Evolutionary conservation across 2,888 invertebrate genomes (phyloP), one percentile per base, ranked within the genome.

Genomic region (Amiota minor): DNA sequence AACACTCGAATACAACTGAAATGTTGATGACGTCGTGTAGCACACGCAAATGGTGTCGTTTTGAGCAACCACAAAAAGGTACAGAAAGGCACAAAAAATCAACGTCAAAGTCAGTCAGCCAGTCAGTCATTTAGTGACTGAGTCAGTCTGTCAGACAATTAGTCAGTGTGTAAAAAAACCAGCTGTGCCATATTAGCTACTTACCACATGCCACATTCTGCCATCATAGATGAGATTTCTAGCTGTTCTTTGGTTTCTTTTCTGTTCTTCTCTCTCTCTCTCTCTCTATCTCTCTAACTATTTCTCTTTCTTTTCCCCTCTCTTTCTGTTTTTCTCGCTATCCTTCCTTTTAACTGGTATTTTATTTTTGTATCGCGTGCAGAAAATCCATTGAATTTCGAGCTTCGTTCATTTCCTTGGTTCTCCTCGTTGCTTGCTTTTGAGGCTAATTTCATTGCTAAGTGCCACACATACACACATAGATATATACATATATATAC

Each of bases 331-430:
- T 23, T 9, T 55, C 1, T 55, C 9, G 1, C 61, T 61, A 23
- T 23, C 20, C 9, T 23, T 61, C 20, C 12, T n/a, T 12, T 4
- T 20, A 12, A 23, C 8, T 61, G 1, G 1, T 53, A 1, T n/a
- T 56, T 45, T 35, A 16, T 50, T 18, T 53, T 16, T 47, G 71
- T 71, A 71, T 69, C 35, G 68, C 49, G 49, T n/a, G 69, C 49
- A 50, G 56, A 65, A 71, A 53, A 16, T 46, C 45, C 55, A 55
- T n/a, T 65, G 35, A 35, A 35, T 35, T 35, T 35, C 35, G 35
- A 35, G 35, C 35, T 35, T 35, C 6, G 35, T 35, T 35, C 35
- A 35, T 35, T 35, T 35, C 2, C 53, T n/a, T 50, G 53, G 53
- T 50, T 50, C 14, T 12, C 6, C 53, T 50, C 53, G 9, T 50